Conservation (phyloP, 2,888 invertebrate genomes). For the Didymodactylos carnosus region DNA sequence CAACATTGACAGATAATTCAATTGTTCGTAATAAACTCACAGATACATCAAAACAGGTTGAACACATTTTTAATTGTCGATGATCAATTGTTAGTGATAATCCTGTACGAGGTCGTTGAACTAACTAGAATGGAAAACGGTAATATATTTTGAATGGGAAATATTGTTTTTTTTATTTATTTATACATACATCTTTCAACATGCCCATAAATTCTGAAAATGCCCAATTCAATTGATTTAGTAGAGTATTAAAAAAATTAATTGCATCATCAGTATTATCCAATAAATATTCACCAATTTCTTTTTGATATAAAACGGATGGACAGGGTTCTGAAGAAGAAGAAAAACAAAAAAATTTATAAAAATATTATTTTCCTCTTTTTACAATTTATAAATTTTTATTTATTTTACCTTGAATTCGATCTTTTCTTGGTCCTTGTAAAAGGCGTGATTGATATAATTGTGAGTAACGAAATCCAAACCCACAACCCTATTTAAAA, state of each 20-base stretch:
- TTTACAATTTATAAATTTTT: constrained; percentile 31
- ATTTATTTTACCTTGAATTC: constrained; percentile 35
- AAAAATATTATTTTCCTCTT: constrained; percentile 16
- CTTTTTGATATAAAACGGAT: constrained; percentile 45
- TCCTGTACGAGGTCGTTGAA: neutral
- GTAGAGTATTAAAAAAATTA: constrained; percentile 52
- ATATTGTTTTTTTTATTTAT: constrained; percentile 17
- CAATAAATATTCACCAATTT: constrained; percentile 45
- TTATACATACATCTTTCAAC: constrained; percentile 49
- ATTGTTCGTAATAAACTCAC: constrained; percentile 55
- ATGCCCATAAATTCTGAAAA: constrained; percentile 67
- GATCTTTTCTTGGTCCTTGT: constrained; percentile 25
- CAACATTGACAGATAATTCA: constrained; percentile 54
- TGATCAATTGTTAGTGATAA: constrained; percentile 41
- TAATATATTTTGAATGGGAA: neutral
- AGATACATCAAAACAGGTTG: constrained; percentile 61
- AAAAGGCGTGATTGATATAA: constrained; percentile 37
- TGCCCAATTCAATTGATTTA: constrained; percentile 66
- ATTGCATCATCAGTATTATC: constrained; percentile 47
- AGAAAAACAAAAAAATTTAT: constrained; percentile 1
- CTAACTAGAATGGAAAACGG: neutral
- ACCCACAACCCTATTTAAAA: constrained; percentile 46
- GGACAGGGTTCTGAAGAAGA: constrained; percentile 46
- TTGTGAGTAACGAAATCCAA: constrained; percentile 49
- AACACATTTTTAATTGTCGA: constrained; percentile 57